Conservation (phyloP, 2,113 vertebrate species). For the Halcyon senegalensis region DNA sequence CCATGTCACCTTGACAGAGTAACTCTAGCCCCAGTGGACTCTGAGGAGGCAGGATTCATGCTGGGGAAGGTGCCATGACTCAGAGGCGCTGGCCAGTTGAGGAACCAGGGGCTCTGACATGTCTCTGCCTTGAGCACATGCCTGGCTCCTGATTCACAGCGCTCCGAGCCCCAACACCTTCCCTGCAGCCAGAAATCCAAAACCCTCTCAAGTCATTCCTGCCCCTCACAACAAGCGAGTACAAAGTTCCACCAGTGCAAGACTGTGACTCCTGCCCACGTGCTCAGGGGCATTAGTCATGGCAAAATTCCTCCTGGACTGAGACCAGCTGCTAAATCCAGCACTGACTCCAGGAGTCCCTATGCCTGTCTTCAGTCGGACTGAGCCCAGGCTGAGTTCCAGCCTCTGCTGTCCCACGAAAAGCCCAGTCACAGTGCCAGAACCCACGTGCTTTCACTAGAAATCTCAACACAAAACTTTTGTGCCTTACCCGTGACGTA, state of each 20-base stretch:
- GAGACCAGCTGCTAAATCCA: slow-evolving; percentile 38
- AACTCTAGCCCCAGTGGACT: background rate
- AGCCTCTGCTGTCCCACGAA: background rate
- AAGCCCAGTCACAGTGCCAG: fast-evolving
- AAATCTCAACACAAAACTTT: background rate
- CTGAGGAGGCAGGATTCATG: background rate
- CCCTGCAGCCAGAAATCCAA: background rate
- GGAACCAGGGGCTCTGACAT: background rate
- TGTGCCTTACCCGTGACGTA: slow-evolving; percentile 90
- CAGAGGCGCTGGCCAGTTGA: background rate
- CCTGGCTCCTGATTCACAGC: background rate
- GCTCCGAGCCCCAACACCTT: background rate
- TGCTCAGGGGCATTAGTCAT: slow-evolving; percentile 12
- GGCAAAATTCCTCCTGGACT: background rate
- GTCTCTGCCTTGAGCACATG: background rate
- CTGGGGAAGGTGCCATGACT: background rate
- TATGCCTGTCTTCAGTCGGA: fast-evolving
- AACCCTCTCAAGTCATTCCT: background rate
- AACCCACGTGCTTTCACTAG: fast-evolving
- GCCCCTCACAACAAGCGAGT: background rate
- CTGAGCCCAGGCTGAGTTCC: background rate
- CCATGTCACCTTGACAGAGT: background rate
- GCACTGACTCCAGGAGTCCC: background rate
- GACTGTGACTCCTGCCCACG: background rate
- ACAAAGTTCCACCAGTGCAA: background rate